A percentile compares a stretch with the other conserved stretches of the same genome.
These are phyloP conservation scores for Linepithema humile DNA, from an alignment of 1,140 invertebrate species.

Conservation along the genomic window DNA sequence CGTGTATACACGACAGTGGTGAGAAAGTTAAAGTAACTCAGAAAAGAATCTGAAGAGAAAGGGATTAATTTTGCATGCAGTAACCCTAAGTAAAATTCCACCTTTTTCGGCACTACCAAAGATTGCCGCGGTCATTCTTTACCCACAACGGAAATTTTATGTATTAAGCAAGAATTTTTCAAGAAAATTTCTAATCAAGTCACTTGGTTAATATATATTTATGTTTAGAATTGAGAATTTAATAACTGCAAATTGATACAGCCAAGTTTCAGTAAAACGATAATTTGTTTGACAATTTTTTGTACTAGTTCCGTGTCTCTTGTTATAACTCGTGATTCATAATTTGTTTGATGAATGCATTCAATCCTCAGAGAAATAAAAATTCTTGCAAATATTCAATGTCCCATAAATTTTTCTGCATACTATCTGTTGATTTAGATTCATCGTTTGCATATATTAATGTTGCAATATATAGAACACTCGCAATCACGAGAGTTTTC, in stretches of 20 bases:
- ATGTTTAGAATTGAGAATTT: background rate
- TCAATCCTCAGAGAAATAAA: background rate
- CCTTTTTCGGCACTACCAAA: background rate
- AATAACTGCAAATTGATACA: background rate
- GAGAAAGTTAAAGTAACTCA: background rate
- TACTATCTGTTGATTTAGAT: constrained; percentile 11
- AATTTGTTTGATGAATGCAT: background rate
- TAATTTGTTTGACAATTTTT: background rate
- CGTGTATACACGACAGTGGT: constrained; percentile 7
- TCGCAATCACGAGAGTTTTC: background rate
- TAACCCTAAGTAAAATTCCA: background rate
- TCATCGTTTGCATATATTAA: background rate
- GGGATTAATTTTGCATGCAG: constrained; percentile 22
- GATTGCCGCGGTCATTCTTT: background rate
- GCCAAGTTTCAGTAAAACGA: background rate
- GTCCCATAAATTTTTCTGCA: background rate
- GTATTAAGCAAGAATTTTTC: background rate
- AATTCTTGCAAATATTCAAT: constrained; percentile 14
- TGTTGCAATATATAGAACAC: background rate
- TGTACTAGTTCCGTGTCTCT: too few relatives aligned
- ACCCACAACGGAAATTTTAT: background rate
- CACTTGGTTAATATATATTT: background rate
- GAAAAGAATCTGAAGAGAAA: background rate
- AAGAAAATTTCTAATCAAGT: background rate
- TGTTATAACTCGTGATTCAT: background rate